Evolutionary conservation across 2,113 vertebrate genomes (phyloP), one percentile per base, ranked within the genome.

Genomic region (Fregata magnificens): DNA sequence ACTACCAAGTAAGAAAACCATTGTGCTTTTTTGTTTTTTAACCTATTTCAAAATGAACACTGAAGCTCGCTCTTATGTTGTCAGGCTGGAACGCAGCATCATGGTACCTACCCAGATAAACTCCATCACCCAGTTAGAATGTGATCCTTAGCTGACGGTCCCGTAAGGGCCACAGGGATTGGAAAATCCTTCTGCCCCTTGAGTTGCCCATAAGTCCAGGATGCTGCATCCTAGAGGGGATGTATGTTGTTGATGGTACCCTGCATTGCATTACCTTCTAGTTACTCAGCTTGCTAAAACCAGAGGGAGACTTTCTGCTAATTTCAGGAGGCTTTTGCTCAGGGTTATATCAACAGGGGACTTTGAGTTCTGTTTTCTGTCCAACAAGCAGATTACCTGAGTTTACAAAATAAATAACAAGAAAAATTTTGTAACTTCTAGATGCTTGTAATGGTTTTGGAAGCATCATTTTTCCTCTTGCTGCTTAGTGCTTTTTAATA

Each of bases 91-190:
- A 70, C 50, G 21, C 11, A n/a, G 61, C 28, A 20, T 62, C 24
- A 28, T 0, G 6, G 4, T 34, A 58, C 20, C n/a, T 20, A 61
- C 22, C 6, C 36, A 25, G 40, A 28, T 86, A 24, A 81, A n/a
- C 4, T 47, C 34, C 26, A n/a, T 58, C 50, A 52, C 13, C 21
- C 47, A 42, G 31, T 20, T 71, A 5, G 2, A 45, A 10, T 11
- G 16, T 1, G 2, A 40, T 74, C 38, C 8, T 52, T 59, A 44
- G 44, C 47, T 63, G 47, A 25, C 4, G 4, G 10, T 87, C 14
- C 25, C 5, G 2, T 16, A 40, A 55, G n/a, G 38, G 22, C 34
- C 17, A 45, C 0, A 2, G 34, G 22, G 18, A 42, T 1, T 36
- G n/a, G 16, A 36, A 55, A 88, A 59, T 85, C 40, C 40, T 76